phyloP scores from a whole-genome alignment of 2,888 invertebrate species.

The Acanthosoma haemorrhoidale region DNA sequence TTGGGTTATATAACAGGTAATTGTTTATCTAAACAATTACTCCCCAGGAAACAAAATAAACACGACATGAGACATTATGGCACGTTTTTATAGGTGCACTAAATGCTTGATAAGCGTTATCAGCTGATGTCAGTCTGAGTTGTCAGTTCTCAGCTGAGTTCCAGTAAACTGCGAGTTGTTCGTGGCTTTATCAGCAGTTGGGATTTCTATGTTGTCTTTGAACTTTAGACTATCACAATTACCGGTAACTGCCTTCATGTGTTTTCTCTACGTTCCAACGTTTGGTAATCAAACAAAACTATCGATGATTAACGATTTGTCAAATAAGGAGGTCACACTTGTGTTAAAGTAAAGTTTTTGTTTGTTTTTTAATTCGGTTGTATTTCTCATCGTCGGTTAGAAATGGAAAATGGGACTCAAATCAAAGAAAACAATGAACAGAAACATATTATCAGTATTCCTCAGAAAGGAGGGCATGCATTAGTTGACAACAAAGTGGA shows the following conservation, averaged over 20 bases:
- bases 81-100: neutral
- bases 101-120: neutral
- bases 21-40: neutral
- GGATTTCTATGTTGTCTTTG: neutral
- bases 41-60: neutral
- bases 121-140: neutral
- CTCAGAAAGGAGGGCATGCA: neutral
- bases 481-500: neutral
- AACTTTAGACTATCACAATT: neutral
- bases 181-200: neutral
- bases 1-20: neutral
- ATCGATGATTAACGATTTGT: neutral
- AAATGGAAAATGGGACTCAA: conserved; percentile 20
- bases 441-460: neutral
- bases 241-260: neutral
- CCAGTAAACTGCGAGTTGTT: neutral
- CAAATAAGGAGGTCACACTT: neutral
- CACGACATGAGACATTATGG: neutral
- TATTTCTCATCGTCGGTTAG: neutral
- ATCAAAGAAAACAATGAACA: neutral
- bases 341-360: neutral
- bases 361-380: neutral
- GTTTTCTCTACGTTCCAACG: neutral
- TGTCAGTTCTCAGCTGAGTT: neutral
- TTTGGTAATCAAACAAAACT: neutral